These are phyloP conservation scores for Drosophila maculinotata DNA, from an alignment of 2,888 invertebrate genomes.

Conservation along the genomic window DNA sequence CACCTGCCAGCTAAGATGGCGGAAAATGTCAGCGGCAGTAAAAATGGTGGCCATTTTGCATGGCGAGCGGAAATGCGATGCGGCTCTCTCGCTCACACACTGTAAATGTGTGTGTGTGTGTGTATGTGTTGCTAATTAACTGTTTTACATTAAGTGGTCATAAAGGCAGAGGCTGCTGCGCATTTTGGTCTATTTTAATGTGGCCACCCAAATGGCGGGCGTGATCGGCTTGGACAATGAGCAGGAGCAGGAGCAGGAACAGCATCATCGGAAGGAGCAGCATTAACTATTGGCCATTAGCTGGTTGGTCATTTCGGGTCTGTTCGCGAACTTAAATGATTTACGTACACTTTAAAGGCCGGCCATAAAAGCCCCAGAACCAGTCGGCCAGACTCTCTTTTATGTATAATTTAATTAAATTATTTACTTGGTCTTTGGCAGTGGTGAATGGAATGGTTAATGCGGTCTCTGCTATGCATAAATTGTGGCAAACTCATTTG, in stretches of 20 bases:
- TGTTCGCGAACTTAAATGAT: constrained; percentile 63
- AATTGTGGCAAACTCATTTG: constrained; percentile 74
- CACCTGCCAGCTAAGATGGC: constrained; percentile 66
- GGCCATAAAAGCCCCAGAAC: constrained; percentile 59
- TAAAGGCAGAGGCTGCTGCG: constrained; percentile 61
- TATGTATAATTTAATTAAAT: constrained; percentile 77
- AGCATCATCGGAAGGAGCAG: constrained; percentile 2
- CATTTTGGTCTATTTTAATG: constrained; percentile 77
- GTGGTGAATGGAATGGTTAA: constrained; percentile 69
- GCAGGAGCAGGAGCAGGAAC: constrained; percentile 5
- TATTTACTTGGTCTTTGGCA: constrained; percentile 56
- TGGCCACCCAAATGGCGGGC: constrained; percentile 60
- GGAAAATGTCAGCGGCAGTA: constrained; percentile 62
- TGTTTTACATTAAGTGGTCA: constrained; percentile 80
- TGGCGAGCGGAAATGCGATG: constrained; percentile 42
- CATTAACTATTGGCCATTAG: constrained; percentile 44
- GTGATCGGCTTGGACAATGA: constrained; percentile 76
- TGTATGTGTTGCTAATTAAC: constrained; percentile 70
- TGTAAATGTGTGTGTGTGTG: constrained; percentile 23
- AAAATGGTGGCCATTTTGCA: constrained; percentile 72
- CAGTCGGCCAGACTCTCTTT: constrained; percentile 19
- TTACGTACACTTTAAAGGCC: constrained; percentile 70
- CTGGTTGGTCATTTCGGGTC: constrained; percentile 25
- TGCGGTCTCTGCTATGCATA: constrained; percentile 73
- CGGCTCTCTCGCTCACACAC: not conserved